phyloP scores from a whole-genome alignment of 2,113 vertebrate genomes.

The Platysteira castanea region DNA sequence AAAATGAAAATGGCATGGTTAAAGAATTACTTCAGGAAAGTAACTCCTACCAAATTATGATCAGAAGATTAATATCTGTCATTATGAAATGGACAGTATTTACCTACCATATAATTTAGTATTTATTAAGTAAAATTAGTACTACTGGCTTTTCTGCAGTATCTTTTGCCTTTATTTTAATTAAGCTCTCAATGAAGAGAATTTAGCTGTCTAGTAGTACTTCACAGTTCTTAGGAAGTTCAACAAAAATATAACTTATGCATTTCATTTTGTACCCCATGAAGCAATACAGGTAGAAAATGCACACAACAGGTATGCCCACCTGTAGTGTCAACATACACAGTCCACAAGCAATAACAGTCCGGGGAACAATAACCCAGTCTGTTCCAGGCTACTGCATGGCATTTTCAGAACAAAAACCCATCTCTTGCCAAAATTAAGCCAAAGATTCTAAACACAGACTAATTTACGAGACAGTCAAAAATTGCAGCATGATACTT shows the following conservation, averaged over 20 bases:
- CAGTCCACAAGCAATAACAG: background rate
- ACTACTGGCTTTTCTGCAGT: background rate
- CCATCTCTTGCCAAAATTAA: background rate
- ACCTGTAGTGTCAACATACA: fast-evolving
- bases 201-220: background rate
- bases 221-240: background rate
- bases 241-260: background rate
- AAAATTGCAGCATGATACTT: background rate
- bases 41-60: background rate
- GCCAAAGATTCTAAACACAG: background rate
- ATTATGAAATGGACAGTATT: background rate
- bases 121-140: background rate
- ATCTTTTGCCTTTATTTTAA: background rate
- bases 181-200: background rate
- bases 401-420: background rate
- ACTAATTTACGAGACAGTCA: background rate
- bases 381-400: background rate
- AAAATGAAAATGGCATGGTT: background rate
- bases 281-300: background rate
- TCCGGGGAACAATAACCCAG: background rate
- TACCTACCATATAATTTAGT: background rate
- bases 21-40: background rate
- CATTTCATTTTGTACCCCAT: background rate
- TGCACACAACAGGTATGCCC: background rate
- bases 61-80: background rate